phyloP scores from a whole-genome alignment of 2,113 vertebrate genomes.

The Neolamprologus tretocephalus region DNA sequence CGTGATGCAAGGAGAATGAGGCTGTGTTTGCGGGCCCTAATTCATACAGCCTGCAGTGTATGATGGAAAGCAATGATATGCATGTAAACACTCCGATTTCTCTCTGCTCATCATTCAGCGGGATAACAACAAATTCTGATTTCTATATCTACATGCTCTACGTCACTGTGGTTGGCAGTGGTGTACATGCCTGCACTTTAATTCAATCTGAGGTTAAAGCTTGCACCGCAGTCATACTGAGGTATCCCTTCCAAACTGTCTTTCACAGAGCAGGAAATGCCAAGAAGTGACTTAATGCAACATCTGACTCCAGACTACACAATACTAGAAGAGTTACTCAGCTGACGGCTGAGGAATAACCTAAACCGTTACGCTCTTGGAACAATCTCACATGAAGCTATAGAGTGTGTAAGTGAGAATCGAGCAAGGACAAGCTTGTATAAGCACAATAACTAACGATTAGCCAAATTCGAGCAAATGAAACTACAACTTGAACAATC shows the following conservation, averaged over 20 bases:
- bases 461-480: slow-evolving; percentile 33
- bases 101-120: slow-evolving; percentile 35
- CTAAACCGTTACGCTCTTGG: neutral
- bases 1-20: slow-evolving; percentile 66
- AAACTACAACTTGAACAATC: slow-evolving; percentile 26
- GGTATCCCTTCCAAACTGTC: neutral
- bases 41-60: slow-evolving; percentile 66
- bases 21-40: slow-evolving; percentile 53
- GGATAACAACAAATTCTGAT: slow-evolving; percentile 47
- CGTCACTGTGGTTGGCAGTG: neutral
- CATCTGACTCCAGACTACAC: neutral
- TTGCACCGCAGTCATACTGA: neutral
- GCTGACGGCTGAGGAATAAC: neutral
- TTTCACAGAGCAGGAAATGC: neutral
- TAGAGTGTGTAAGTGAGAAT: neutral
- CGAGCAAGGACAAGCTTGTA: slow-evolving; percentile 36
- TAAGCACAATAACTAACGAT: slow-evolving; percentile 36
- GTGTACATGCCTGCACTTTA: neutral
- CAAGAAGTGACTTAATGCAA: neutral
- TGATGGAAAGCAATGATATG: slow-evolving; percentile 69
- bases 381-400: neutral
- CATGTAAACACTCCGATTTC: slow-evolving; percentile 65
- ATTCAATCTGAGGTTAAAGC: slow-evolving; percentile 3
- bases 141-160: slow-evolving; percentile 22
- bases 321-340: neutral